These are phyloP conservation scores for Meiosimyza platycephala DNA, from an alignment of 2,888 invertebrate species.

Conservation along the genomic window DNA sequence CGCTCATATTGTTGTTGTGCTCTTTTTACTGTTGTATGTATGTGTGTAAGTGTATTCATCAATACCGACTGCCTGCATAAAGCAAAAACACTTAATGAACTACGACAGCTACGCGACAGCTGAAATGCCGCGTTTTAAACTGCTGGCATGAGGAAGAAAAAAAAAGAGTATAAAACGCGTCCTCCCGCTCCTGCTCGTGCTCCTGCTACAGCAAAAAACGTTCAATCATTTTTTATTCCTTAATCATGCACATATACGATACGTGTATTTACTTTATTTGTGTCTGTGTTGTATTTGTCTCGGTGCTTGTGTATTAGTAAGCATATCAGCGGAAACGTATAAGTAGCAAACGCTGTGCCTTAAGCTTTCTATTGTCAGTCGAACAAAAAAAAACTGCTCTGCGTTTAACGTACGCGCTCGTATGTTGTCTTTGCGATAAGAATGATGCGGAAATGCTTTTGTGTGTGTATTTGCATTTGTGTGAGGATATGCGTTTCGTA, in stretches of 20 bases:
- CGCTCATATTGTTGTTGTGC: too few relatives aligned
- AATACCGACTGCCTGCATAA: background rate
- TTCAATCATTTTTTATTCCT: conserved; percentile 41
- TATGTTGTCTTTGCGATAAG: conserved; percentile 39
- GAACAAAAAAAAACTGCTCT: background rate
- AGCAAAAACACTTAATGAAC: conserved; percentile 2
- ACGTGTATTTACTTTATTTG: background rate
- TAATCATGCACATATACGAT: background rate
- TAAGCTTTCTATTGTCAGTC: conserved; percentile 43
- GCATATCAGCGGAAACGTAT: conserved; percentile 17
- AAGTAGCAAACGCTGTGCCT: conserved; percentile 33
- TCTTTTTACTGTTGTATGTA: too few relatives aligned
- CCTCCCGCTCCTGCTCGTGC: background rate
- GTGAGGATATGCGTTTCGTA: too few relatives aligned
- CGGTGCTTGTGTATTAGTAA: background rate
- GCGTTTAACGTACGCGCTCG: conserved; percentile 19
- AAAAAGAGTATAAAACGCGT: background rate
- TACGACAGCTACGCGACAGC: background rate
- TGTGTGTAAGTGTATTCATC: too few relatives aligned
- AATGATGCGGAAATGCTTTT: conserved; percentile 21
- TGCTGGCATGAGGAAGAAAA: background rate
- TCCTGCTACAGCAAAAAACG: conserved; percentile 34
- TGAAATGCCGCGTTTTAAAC: background rate
- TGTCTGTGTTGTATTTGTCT: background rate
- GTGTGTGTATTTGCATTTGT: too few relatives aligned